Evolutionary conservation across 2,888 invertebrate species (phyloP).

Genomic region (Plemyria rubiginata): DNA sequence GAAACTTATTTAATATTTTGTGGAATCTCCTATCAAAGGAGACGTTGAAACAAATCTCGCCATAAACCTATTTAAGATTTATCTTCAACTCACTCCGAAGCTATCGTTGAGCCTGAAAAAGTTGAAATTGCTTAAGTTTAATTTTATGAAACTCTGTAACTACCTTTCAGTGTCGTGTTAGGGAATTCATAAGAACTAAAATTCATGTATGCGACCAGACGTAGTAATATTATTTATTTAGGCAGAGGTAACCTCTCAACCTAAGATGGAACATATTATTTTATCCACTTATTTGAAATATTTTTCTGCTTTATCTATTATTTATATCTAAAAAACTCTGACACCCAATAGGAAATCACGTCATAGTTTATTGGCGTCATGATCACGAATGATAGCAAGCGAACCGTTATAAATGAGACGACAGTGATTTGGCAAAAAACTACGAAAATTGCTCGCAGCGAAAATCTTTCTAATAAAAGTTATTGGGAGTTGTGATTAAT

Average conservation of each 20-base stretch:
- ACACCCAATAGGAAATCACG: slow-evolving; percentile 20
- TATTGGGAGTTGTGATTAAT: slow-evolving; percentile 52
- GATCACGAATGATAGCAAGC: slow-evolving; percentile 45
- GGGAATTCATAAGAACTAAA: slow-evolving; percentile 54
- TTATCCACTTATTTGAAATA: too few species aligned
- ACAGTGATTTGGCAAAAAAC: slow-evolving; percentile 49
- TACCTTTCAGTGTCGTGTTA: slow-evolving; percentile 50
- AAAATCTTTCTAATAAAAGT: slow-evolving; percentile 48
- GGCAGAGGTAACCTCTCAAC: too few species aligned
- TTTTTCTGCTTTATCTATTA: too few species aligned
- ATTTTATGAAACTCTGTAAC: slow-evolving; percentile 58
- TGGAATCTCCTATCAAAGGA: slow-evolving; percentile 31
- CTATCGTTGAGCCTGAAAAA: slow-evolving; percentile 67
- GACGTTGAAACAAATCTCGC: slow-evolving; percentile 41
- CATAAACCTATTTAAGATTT: slow-evolving; percentile 55
- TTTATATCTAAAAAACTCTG: not conserved
- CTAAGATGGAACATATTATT: not conserved
- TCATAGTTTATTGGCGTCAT: slow-evolving; percentile 40
- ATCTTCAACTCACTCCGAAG: slow-evolving; percentile 52
- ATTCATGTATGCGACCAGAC: slow-evolving; percentile 39
- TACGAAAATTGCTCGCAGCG: slow-evolving; percentile 41
- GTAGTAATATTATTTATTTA: too few species aligned
- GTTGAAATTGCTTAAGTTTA: slow-evolving; percentile 76
- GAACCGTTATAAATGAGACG: slow-evolving; percentile 50
- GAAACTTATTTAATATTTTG: slow-evolving; percentile 35